Evolutionary conservation across 2,888 invertebrate genomes (phyloP), one percentile per base, ranked within the genome.

Genomic region (Scaptomyza parva): DNA sequence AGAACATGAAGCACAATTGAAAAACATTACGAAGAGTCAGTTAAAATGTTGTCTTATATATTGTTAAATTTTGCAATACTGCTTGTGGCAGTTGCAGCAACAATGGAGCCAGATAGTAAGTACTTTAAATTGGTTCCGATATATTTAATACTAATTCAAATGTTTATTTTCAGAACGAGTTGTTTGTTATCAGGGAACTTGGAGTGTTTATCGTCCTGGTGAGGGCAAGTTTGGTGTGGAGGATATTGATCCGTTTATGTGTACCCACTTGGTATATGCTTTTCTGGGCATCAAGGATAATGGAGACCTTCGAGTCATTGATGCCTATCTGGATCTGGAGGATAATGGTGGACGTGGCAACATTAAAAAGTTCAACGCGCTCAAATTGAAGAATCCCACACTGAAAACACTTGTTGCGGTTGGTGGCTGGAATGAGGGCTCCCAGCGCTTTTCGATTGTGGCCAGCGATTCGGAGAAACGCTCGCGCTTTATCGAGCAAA

Each of bases 101-200:
- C 52, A 17, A 7, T 22, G 26, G 40, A 30, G 17, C 28, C 20
- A 8, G 35, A 4, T 40, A 73, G 73, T 73, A 50, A 73, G 73
- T 72, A 20, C 0, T 3, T 24, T 12, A 0, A 14, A 11, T 3
- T 12, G 2, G 7, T 1, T 30, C 0, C 11, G 12, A 24, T n/a
- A 3, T 14, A 12, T 14, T 12, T 3, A 30, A 30, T 33, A n/a
- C 28, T 14, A 12, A 12, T 12, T 14, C 5, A 17, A 12, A 1
- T 44, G 6, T 17, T 39, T 3, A 12, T 6, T 43, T 30, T 17
- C 82, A 95, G 95, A 94, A 70, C 92, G 93, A 65, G 91, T 96
- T 0, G 93, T 96, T 0, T 96, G 96, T 80, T 96, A 96, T 90
- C 95, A 94, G 74, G 95, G 96, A 2, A 94, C 95, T 11, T 96